These are phyloP conservation scores for Papilio polyxenes DNA, from an alignment of 1,140 invertebrate species.

Conservation along the genomic window DNA sequence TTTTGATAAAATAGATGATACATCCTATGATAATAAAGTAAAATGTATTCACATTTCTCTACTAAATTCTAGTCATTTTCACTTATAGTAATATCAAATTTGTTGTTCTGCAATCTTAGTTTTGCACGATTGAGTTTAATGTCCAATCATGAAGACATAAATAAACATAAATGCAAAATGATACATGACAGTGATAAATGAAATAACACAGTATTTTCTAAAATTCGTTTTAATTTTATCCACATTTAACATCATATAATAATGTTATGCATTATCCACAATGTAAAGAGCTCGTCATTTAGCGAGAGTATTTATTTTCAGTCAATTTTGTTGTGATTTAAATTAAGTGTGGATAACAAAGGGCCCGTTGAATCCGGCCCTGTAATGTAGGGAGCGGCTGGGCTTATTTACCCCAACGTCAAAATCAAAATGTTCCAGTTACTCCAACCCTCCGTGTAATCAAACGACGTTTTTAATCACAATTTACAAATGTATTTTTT, in stretches of 20 bases:
- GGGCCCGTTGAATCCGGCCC: background rate
- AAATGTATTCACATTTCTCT: background rate
- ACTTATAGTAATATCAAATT: background rate
- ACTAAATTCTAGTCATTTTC: background rate
- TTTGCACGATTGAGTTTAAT: background rate
- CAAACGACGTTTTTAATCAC: slow-evolving; percentile 13
- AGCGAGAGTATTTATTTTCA: slow-evolving; percentile 8
- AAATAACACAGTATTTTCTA: background rate
- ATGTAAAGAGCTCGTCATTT: background rate
- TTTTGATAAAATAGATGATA: no score
- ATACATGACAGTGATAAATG: no score
- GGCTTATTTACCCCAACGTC: slow-evolving; percentile 8
- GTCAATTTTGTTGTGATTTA: slow-evolving; percentile 22
- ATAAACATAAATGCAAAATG: no score
- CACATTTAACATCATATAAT: background rate
- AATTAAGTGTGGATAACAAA: slow-evolving; percentile 26
- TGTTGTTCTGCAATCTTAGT: background rate
- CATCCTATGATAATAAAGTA: no score
- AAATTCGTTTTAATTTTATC: background rate
- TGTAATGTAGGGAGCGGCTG: background rate
- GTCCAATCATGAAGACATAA: background rate
- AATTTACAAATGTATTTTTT: background rate
- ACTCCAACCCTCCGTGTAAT: slow-evolving; percentile 12
- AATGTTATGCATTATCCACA: no score
- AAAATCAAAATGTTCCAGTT: slow-evolving; percentile 28